phyloP scores from a whole-genome alignment of 30 jellyfish, hydroid and myxozoan genomes.

The Calvadosia cruxmelitensis region DNA sequence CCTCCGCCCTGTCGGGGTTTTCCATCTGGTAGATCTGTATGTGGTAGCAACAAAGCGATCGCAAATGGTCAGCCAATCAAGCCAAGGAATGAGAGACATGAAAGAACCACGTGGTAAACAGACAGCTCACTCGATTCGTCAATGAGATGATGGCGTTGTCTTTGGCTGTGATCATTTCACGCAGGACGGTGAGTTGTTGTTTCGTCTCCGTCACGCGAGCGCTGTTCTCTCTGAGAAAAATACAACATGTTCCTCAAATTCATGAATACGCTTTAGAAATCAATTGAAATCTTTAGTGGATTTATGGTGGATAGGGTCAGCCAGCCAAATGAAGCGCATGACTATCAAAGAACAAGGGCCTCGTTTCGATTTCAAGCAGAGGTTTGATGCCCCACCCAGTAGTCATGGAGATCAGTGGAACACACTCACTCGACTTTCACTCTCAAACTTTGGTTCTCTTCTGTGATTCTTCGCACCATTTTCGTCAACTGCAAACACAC shows the following conservation, averaged over 20 bases:
- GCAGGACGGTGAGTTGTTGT: constrained; percentile 31
- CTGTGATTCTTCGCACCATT: constrained; percentile 17
- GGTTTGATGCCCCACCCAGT: no score
- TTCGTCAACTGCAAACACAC: constrained; percentile 14
- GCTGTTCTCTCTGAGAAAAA: constrained; percentile 45
- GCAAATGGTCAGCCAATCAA: no score
- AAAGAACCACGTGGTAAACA: no score
- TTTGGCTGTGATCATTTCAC: constrained; percentile 62
- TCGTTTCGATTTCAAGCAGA: no score
- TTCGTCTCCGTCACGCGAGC: constrained; percentile 14
- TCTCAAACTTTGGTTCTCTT: constrained; percentile 19
- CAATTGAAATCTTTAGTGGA: no score
- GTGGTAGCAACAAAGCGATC: no score
- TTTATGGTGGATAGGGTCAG: no score
- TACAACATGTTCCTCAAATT: no score
- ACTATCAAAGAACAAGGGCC: no score
- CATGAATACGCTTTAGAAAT: no score
- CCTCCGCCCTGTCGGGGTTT: constrained; percentile 14
- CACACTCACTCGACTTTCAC: constrained; percentile 21
- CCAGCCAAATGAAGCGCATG: no score
- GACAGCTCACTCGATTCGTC: constrained; percentile 41
- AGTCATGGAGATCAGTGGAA: not conserved
- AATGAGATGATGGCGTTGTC: constrained; percentile 41
- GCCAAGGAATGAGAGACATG: no score
- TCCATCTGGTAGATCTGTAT: constrained; percentile 7